phyloP scores from a whole-genome alignment of 1,140 invertebrate species.

The Hyles vespertilio region DNA sequence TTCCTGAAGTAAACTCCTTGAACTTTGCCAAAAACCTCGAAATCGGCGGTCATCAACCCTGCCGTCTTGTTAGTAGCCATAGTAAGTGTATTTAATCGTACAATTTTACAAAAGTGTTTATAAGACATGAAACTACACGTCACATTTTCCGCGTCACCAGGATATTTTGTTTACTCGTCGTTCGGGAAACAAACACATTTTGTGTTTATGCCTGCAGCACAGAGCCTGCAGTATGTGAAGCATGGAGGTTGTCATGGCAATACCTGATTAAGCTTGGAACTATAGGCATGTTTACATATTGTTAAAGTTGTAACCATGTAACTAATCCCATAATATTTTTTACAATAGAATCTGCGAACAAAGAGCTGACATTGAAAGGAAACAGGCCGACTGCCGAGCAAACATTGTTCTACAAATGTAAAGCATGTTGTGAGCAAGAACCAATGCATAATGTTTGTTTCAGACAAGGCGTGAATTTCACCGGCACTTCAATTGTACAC shows the following conservation, averaged over 20 bases:
- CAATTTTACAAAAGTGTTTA: constrained; percentile 5
- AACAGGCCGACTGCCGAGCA: no score
- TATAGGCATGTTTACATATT: no score
- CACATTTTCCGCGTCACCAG: constrained; percentile 10
- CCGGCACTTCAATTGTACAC: constrained; percentile 63
- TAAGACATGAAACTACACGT: constrained; percentile 1
- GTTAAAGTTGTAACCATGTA: no score
- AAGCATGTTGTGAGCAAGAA: constrained; percentile 8
- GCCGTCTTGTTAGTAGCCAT: constrained; percentile 41
- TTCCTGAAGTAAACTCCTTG: constrained; percentile 78
- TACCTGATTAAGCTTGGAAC: neutral
- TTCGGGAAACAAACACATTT: constrained; percentile 24
- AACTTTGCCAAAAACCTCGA: constrained; percentile 78
- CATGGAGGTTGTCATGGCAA: constrained; percentile 21
- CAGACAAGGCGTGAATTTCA: constrained; percentile 63
- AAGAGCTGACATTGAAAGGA: no score
- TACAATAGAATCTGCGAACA: no score
- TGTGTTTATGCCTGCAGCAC: constrained; percentile 1
- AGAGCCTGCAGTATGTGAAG: neutral
- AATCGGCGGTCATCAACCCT: constrained; percentile 52
- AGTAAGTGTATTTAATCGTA: constrained; percentile 6
- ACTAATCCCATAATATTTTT: no score
- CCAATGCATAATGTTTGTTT: constrained; percentile 24
- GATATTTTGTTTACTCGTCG: constrained; percentile 20
- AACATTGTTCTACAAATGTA: no score